Evolutionary conservation across 2,888 invertebrate species (phyloP).

Genomic region (Patella ulyssiponensis): DNA sequence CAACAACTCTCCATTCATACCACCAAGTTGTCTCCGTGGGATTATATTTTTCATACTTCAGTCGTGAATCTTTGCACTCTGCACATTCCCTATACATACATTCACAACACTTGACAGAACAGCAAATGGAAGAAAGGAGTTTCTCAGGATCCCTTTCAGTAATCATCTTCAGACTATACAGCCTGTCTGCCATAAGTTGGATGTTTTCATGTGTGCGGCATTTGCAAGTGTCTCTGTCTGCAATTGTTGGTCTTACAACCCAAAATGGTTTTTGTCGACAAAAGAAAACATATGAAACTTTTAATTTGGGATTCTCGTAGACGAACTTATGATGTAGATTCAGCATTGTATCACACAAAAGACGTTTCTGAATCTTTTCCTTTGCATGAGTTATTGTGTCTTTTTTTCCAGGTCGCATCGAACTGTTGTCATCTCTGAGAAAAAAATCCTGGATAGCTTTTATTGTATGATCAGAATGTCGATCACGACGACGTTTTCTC

Average conservation of each 20-base stretch:
- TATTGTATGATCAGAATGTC: no score
- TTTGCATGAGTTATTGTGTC: neutral
- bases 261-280: conserved; percentile 40
- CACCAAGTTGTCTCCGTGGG: no score
- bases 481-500: no score
- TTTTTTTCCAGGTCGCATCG: conserved; percentile 37
- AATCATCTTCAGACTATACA: conserved; percentile 9
- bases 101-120: neutral
- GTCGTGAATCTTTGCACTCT: no score
- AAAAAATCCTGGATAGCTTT: neutral
- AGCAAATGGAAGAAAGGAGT: neutral
- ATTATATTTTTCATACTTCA: no score
- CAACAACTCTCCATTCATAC: no score
- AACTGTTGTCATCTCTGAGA: conserved; percentile 38
- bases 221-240: conserved; percentile 41
- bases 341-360: conserved; percentile 35
- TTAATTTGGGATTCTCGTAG: conserved; percentile 17
- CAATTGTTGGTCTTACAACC: conserved; percentile 29
- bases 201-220: conserved; percentile 39
- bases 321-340: conserved; percentile 39
- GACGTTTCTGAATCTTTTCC: conserved; percentile 36
- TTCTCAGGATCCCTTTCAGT: neutral
- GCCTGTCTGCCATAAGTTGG: conserved; percentile 27
- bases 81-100: no score
- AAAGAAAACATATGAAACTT: conserved; percentile 43